Conservation (phyloP, 2,113 vertebrate genomes). For the Hippocampus zosterae region DNA sequence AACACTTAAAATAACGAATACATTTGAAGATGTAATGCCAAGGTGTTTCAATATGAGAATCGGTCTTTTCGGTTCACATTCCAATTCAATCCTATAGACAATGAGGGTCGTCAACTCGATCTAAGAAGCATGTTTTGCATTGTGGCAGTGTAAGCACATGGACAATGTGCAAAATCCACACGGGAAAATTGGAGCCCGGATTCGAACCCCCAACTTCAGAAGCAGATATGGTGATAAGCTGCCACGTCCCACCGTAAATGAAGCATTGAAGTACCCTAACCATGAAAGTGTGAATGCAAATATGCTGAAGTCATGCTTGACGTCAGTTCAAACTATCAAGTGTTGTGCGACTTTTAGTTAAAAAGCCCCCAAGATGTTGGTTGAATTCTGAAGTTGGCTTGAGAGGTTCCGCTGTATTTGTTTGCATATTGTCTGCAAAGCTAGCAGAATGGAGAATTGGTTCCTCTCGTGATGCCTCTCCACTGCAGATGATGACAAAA, state of each 20-base stretch:
- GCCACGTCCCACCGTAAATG: neutral
- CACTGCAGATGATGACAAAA: slow-evolving; percentile 90
- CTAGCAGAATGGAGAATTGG: slow-evolving; percentile 31
- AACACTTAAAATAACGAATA: neutral
- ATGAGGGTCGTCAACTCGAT: no score
- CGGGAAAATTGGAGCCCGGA: neutral
- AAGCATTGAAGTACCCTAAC: neutral
- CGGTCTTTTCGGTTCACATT: no score
- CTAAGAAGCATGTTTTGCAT: no score
- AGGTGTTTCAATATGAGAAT: neutral
- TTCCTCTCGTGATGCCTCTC: slow-evolving; percentile 49
- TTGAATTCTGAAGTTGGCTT: neutral
- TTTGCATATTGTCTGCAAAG: neutral
- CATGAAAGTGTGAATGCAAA: neutral
- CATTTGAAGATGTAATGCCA: neutral
- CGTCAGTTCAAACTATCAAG: neutral
- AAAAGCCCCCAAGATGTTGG: neutral
- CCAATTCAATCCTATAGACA: no score
- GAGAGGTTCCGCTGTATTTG: slow-evolving; percentile 2
- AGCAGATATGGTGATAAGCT: neutral
- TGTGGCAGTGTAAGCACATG: neutral
- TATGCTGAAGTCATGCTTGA: neutral
- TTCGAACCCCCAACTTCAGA: neutral
- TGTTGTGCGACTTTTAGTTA: neutral
- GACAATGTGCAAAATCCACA: neutral